Percentiles rank a stretch among this genome's conserved stretches.
Evolutionary conservation across 2,888 invertebrate genomes (phyloP).

Genomic region (Habrosyne pyritoides): DNA sequence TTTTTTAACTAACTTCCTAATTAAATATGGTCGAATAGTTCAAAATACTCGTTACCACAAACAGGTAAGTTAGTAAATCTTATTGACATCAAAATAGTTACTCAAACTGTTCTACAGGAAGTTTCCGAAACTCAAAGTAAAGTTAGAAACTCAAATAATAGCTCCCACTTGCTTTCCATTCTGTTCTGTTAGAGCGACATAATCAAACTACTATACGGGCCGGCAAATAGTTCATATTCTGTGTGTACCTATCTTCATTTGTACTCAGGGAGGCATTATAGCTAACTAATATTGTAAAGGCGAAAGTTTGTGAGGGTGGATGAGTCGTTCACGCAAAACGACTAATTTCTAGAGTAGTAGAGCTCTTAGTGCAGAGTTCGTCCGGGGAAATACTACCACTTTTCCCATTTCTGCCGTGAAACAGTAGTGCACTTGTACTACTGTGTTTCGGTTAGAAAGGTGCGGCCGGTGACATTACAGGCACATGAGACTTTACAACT

Average conservation of each 20-base stretch:
- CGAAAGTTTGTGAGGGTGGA: no score
- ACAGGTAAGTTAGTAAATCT: conserved; percentile 10
- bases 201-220: background rate
- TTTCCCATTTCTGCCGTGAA: no score
- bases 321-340: no score
- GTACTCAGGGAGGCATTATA: background rate
- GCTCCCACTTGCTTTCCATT: conserved; percentile 13
- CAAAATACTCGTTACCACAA: conserved; percentile 4
- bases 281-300: no score
- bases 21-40: background rate
- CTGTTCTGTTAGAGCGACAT: background rate
- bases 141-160: conserved; percentile 36
- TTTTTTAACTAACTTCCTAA: no score
- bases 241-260: background rate
- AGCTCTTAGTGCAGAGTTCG: no score
- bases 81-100: conserved; percentile 27
- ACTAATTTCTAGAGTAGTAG: no score
- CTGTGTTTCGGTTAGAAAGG: no score
- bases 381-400: no score
- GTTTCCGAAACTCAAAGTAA: conserved; percentile 22
- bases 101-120: conserved; percentile 23
- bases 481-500: no score
- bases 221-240: background rate
- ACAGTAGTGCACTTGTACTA: no score
- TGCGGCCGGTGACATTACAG: no score